phyloP scores from a whole-genome alignment of 2,797 vertebrate genomes.

The Alauda arvensis region DNA sequence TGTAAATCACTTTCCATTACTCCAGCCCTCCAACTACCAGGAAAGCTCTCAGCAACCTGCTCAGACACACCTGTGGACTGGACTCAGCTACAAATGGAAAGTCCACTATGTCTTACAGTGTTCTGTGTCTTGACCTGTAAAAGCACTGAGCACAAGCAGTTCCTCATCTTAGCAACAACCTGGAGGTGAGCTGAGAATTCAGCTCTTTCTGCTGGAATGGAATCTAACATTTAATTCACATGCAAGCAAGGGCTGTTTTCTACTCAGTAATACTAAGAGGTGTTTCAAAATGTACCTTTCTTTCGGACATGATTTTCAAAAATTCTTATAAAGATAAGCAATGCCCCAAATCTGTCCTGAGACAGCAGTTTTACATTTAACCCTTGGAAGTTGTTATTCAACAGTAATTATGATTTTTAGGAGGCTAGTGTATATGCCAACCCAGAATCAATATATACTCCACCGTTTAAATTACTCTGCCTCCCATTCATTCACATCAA shows the following conservation, averaged over 20 bases:
- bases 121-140: neutral
- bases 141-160: neutral
- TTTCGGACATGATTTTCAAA: neutral
- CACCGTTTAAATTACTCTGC: neutral
- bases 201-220: neutral
- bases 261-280: neutral
- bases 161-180: neutral
- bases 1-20: neutral
- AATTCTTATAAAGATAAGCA: neutral
- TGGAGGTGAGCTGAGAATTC: neutral
- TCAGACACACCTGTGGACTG: neutral
- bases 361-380: neutral
- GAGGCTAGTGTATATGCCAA: neutral
- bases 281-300: neutral
- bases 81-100: neutral
- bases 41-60: neutral
- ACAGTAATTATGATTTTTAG: neutral
- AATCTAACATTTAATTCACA: neutral
- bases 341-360: neutral
- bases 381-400: neutral
- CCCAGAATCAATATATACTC: neutral
- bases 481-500: neutral
- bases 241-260: neutral
- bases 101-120: neutral
- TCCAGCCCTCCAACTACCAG: neutral